Evolutionary conservation across 2,797 vertebrate genomes (phyloP), one percentile per base, ranked within the genome.

Genomic region (Coilia nasus): DNA sequence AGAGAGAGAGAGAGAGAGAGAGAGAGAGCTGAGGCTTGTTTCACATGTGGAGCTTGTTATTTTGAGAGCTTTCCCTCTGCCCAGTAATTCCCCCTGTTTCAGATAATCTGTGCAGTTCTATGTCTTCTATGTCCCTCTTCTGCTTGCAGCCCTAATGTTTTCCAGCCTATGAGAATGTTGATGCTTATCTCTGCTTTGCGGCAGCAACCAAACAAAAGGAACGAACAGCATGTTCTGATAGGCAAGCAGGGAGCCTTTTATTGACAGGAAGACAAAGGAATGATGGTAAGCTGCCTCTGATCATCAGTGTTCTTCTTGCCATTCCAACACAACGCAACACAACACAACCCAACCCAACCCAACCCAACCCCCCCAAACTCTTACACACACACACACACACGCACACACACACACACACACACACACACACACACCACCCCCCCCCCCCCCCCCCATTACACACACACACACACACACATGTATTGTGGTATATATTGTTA

Each of bases 11-110:
- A 62, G 80, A 56, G 19, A n/a, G 57, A 82, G 47, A 91, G 85
- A 87, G 90, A 86, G 86, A 82, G 87, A 91, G 91, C 91, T 84
- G 81, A 91, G 87, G 91, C 88, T 84, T 87, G 81, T 88, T 91
- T 86, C 90, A 89, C 94, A 94, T 90, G 90, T 92, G 93, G 92
- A 93, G 87, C 88, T 90, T 91, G 93, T 95, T 95, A 93, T 87
- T 90, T 89, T 83, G 93, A 90, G 89, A 85, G 88, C 88, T 92
- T 94, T 91, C 92, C 35, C 35, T 78, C 35, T 78, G 31, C 19
- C 88, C 83, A 84, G 92, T 87, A 90, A 87, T 92, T 91, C 89
- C 85, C 84, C 64, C 87, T 87, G 87, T 91, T 82, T 82, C 90
- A 91, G 87, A 91, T 92, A 93, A 94, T 92, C 89, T 89, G 86